Conservation (phyloP, 53 echinoderm and acorn worm genomes). For the Glandiceps talaboti region DNA sequence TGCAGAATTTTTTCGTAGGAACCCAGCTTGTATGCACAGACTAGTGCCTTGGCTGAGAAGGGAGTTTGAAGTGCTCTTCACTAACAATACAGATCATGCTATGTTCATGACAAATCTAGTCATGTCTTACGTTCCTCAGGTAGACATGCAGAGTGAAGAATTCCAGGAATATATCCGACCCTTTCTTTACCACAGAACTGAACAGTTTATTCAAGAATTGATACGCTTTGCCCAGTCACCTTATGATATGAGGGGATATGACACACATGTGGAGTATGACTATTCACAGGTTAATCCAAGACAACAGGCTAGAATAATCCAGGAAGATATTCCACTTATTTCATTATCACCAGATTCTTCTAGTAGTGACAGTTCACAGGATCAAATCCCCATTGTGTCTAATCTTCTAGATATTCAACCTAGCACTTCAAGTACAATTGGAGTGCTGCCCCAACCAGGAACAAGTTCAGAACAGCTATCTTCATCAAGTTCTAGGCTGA, state of each 20-base stretch:
- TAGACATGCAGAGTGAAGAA: slow-evolving; percentile 81
- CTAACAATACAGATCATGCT: slow-evolving; percentile 61
- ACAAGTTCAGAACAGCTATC: slow-evolving; percentile 16
- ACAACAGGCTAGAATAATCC: background rate
- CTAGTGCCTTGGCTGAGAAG: slow-evolving; percentile 84
- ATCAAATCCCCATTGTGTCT: background rate
- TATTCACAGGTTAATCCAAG: slow-evolving; percentile 5
- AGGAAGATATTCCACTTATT: background rate
- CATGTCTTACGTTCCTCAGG: slow-evolving; percentile 62
- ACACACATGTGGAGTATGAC: slow-evolving; percentile 80
- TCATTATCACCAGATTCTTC: background rate
- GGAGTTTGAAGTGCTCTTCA: slow-evolving; percentile 69
- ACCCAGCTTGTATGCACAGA: slow-evolving; percentile 75
- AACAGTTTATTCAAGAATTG: slow-evolving; percentile 93
- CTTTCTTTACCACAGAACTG: slow-evolving; percentile 71
- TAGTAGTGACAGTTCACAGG: background rate
- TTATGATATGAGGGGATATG: slow-evolving; percentile 75
- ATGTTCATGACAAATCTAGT: slow-evolving; percentile 82
- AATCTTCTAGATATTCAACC: no score
- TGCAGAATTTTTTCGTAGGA: slow-evolving; percentile 55
- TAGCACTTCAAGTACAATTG: background rate
- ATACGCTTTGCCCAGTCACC: slow-evolving; percentile 84
- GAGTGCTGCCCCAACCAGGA: background rate
- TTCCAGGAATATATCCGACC: slow-evolving; percentile 72
- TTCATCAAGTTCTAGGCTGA: background rate